Base-by-base conservation (phyloP, 1,140 invertebrate genomes). In the Halyomorpha halys region DNA sequence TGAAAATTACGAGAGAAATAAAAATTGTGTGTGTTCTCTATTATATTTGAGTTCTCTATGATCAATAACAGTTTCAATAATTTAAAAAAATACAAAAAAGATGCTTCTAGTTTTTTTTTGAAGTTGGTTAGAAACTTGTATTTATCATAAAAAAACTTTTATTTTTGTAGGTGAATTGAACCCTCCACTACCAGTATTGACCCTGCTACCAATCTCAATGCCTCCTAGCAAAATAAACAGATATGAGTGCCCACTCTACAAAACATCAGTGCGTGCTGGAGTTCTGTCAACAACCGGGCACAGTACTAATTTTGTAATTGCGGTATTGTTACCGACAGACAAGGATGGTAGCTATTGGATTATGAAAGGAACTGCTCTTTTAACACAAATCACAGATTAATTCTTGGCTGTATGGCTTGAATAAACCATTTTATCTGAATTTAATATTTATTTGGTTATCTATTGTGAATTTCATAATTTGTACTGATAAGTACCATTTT, bases 271-370 rank as follows among this genome's bases (percentile, higher is more conserved):
- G 51, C 76, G 90, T 62, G 89, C 89, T 30, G 90, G 90, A 51
- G 82, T 84, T 1, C 77, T 94, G 8, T 91, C 89, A 23, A 93
- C 90, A 0, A 93, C 89, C 5, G 90, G 91, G 2, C 89, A 91
- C 71, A 92, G 89, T 61, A 92, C 90, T 1, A 94, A 93, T 76
- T 93, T 91, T 74, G 87, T 94, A 8, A 79, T 92, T 8, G 77
- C 86, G n/a, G 82, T 91, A 0, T 75, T 90, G 34, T 71, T 94
- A 54, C 83, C 84, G 8, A 82, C 86, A 5, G 65, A 68, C 21
- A 53, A 66, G 23, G 27, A 75, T 13, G 78, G 83, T 65, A 82
- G 85, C 65, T 90, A 87, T 71, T 94, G 91, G 90, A 91, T 93
- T 66, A 80, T 89, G 34, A 86, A 87, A 70, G 91, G 89, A 63